Percentiles rank a stretch among this genome's conserved stretches.
Evolutionary conservation across 2,888 invertebrate species (phyloP).

Genomic region (Pinctada fucata): DNA sequence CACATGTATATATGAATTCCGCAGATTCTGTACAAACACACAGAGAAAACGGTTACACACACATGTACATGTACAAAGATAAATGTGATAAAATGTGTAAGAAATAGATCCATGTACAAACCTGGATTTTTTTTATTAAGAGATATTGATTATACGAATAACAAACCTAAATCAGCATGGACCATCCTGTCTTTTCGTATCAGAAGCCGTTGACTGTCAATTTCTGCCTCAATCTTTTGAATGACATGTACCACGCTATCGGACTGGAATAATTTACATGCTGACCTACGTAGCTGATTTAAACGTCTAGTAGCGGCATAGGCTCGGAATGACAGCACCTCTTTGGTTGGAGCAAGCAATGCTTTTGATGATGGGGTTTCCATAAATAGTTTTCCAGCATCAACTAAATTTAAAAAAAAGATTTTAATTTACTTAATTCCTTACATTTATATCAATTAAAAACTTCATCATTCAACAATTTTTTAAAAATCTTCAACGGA

Average conservation of each 20-base stretch:
- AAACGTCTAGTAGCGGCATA: constrained; percentile 74
- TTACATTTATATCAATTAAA: background rate
- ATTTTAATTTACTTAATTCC: background rate
- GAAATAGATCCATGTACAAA: too few species aligned
- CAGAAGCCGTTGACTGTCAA: constrained; percentile 86
- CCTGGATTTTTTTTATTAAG: too few species aligned
- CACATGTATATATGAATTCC: too few species aligned
- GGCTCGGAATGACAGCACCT: constrained; percentile 74
- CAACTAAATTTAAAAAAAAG: constrained; percentile 59
- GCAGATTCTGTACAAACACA: too few species aligned
- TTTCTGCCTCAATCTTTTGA: constrained; percentile 83
- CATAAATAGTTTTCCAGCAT: constrained; percentile 66
- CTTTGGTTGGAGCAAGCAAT: constrained; percentile 74
- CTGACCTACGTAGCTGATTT: constrained; percentile 73
- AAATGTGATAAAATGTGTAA: too few species aligned
- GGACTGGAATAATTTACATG: constrained; percentile 82
- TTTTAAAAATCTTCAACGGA: too few species aligned
- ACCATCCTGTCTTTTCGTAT: constrained; percentile 88
- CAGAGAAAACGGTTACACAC: too few species aligned
- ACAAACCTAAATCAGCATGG: constrained; percentile 86
- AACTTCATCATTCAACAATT: background rate
- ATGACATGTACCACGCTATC: constrained; percentile 83
- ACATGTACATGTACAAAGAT: too few species aligned
- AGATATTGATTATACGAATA: too few species aligned
- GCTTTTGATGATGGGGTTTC: constrained; percentile 43